Evolutionary conservation across 2,888 invertebrate genomes (phyloP), one percentile per base, ranked within the genome.

Genomic region (Ichneumoninae sp.): DNA sequence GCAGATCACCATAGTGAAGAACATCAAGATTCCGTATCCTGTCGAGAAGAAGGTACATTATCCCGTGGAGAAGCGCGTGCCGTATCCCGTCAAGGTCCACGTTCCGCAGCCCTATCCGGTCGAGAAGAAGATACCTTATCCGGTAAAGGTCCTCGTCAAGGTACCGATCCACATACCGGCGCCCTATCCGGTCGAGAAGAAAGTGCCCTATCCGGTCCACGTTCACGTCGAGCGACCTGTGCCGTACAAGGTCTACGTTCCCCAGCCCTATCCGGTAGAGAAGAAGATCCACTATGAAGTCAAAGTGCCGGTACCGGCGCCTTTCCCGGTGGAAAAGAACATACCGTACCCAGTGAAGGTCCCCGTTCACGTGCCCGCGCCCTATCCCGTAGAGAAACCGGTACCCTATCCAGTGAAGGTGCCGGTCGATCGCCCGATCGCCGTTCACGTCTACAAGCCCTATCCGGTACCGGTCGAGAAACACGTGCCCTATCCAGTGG

Each of bases 361-460:
- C 5, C 95, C 96, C 81, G 96, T 96, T 80, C 96, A 96, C 91
- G 96, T 97, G 66, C 95, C 96, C 75, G 96, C 96, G 84, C 97
- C 97, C 16, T 97, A 95, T 93, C 96, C 96, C 69, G 97, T 97
- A 26, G 96, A 96, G 90, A 97, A 97, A 91, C 95, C 95, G 84
- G 94, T 97, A 66, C 97, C 96, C 86, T 96, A 96, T 90, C 96
- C 97, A 83, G 97, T 97, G 0, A 95, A 96, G 88, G 96, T 97
- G 1, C 95, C 94, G 69, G 95, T 96, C 8, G 97, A 97, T 90
- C 93, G 95, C 88, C 97, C 97, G 8, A 95, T 96, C 69, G 96
- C 97, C 36, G 96, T 97, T 1, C 96, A 95, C 86, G 94, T 96
- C 1, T 95, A 95, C 3, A 95, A 96, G 91, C 96, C 96, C 3